These are phyloP conservation scores for Ectropis grisescens DNA, from an alignment of 1,140 invertebrate genomes.

Conservation along the genomic window DNA sequence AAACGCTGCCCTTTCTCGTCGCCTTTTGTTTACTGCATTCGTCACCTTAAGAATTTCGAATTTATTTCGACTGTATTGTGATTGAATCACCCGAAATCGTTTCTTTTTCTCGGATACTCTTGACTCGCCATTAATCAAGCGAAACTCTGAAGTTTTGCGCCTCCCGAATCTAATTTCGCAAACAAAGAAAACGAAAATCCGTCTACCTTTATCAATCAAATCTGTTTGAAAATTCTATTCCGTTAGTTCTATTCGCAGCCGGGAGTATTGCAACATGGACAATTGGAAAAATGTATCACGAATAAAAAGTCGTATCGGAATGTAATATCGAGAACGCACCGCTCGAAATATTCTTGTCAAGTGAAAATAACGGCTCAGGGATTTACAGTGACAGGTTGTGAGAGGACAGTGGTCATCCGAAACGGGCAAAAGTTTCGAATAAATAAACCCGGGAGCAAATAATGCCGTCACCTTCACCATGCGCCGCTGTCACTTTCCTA, in stretches of 20 bases:
- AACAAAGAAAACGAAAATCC: conserved; percentile 67
- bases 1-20: too few species aligned
- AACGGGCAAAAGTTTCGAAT: conserved; percentile 55
- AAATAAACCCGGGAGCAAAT: conserved; percentile 57
- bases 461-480: conserved; percentile 39
- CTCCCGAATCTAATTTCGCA: conserved; percentile 67
- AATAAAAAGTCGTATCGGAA: conserved; percentile 66
- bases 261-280: conserved; percentile 53
- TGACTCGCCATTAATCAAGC: conserved; percentile 66
- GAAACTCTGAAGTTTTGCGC: conserved; percentile 62
- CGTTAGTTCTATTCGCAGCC: conserved; percentile 60
- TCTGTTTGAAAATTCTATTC: conserved; percentile 68
- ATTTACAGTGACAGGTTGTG: conserved; percentile 60
- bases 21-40: too few species aligned
- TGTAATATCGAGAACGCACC: conserved; percentile 58
- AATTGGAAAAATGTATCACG: conserved; percentile 69
- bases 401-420: conserved; percentile 60
- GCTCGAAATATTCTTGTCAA: conserved; percentile 63
- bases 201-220: conserved; percentile 70
- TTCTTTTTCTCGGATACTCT: conserved; percentile 41
- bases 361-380: conserved; percentile 64
- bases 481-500: conserved; percentile 33
- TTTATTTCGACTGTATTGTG: too few species aligned
- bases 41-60: too few species aligned
- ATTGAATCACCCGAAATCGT: conserved; percentile 40